These are phyloP conservation scores for Sarcophaga peregrina DNA, from an alignment of 1,140 invertebrate genomes.

Conservation along the genomic window DNA sequence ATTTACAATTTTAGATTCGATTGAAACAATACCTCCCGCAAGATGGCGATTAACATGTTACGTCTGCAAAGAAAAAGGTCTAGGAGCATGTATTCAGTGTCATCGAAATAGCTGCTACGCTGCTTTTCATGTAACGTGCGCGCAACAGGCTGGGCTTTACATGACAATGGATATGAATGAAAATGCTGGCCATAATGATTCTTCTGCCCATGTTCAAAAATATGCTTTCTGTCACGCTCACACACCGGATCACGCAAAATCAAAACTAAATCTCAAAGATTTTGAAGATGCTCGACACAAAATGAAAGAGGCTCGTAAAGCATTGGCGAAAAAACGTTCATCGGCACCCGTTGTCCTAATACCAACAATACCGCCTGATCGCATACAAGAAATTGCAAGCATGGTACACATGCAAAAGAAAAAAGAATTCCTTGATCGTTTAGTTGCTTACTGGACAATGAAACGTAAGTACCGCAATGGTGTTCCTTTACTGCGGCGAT, in stretches of 20 bases:
- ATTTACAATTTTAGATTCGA: conserved; percentile 76
- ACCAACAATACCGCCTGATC: conserved; percentile 91
- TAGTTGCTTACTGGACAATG: conserved; percentile 94
- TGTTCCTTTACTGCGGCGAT: conserved; percentile 88
- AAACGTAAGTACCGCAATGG: conserved; percentile 96
- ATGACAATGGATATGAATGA: conserved; percentile 94
- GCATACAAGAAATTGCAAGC: conserved; percentile 85
- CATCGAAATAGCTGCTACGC: conserved; percentile 96
- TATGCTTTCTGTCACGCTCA: conserved; percentile 96
- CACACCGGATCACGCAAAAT: conserved; percentile 80
- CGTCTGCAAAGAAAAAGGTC: conserved; percentile 93
- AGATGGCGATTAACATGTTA: conserved; percentile 96
- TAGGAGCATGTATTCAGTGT: conserved; percentile 98
- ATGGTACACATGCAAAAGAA: conserved; percentile 78
- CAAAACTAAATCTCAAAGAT: conserved; percentile 59
- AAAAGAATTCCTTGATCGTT: conserved; percentile 86
- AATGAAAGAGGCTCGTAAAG: conserved; percentile 81
- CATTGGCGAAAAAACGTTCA: conserved; percentile 83
- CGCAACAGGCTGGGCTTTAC: conserved; percentile 92
- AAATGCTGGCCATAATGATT: conserved; percentile 74
- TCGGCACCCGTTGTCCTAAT: conserved; percentile 92
- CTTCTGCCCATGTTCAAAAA: conserved; percentile 87
- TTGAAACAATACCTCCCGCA: conserved; percentile 94
- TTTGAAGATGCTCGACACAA: conserved; percentile 68
- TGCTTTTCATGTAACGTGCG: conserved; percentile 98